Conservation (phyloP, 1,140 invertebrate species). For the Drosophila leontia region DNA sequence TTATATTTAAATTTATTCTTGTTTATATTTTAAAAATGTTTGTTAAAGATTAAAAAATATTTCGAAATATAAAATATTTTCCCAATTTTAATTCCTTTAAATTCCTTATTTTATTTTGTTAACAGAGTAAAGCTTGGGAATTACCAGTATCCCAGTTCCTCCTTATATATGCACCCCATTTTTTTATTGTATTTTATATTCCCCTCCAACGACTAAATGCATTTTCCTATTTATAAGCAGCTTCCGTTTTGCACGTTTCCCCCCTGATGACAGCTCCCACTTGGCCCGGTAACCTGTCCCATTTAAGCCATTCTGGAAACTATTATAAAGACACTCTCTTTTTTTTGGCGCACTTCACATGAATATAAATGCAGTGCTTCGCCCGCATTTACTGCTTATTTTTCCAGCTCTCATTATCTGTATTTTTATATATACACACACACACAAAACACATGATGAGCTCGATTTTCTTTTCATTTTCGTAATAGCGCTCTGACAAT, state of each 20-base stretch:
- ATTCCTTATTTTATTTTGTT: neutral
- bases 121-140: too few species aligned
- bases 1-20: neutral
- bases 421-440: slow-evolving; percentile 54
- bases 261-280: slow-evolving; percentile 32
- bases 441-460: slow-evolving; percentile 54
- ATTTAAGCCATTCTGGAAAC: slow-evolving; percentile 17
- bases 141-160: neutral
- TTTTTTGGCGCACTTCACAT: slow-evolving; percentile 22
- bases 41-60: too few species aligned
- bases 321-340: slow-evolving; percentile 30
- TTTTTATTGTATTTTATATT: neutral
- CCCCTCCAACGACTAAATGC: neutral
- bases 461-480: slow-evolving; percentile 79
- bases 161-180: neutral
- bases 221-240: slow-evolving; percentile 3
- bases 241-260: slow-evolving; percentile 5
- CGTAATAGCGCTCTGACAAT: slow-evolving; percentile 76
- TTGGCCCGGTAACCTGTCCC: slow-evolving; percentile 33
- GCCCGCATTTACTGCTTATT: slow-evolving; percentile 22
- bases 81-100: neutral
- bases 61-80: too few species aligned
- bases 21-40: neutral
- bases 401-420: slow-evolving; percentile 59
- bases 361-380: slow-evolving; percentile 64